Evolutionary conservation across 2,888 invertebrate genomes (phyloP).

Genomic region (Ypsolopha sequella): DNA sequence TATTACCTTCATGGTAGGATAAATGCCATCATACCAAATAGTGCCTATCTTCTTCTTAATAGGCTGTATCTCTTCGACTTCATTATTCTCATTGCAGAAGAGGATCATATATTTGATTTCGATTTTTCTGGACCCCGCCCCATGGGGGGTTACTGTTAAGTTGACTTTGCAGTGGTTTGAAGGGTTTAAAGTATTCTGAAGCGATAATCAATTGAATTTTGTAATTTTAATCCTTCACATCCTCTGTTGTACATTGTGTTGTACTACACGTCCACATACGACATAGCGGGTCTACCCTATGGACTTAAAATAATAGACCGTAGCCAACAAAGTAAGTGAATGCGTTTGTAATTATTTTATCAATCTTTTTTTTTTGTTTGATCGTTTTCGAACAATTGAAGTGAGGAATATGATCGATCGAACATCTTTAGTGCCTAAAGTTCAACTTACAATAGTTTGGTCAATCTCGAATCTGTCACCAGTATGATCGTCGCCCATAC

Average conservation of each 20-base stretch:
- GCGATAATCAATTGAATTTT: too few relatives aligned
- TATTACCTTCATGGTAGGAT: slow-evolving; percentile 49
- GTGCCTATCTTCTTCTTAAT: slow-evolving; percentile 40
- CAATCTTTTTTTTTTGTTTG: too few relatives aligned
- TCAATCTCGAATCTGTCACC: slow-evolving; percentile 45
- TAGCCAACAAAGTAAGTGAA: too few relatives aligned
- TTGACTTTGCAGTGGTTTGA: slow-evolving; percentile 40
- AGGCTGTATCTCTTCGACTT: slow-evolving; percentile 49
- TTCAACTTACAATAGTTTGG: slow-evolving; percentile 30
- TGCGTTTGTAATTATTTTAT: too few relatives aligned
- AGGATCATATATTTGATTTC: slow-evolving; percentile 44
- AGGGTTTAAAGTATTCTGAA: slow-evolving; percentile 51
- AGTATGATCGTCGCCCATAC: slow-evolving; percentile 47
- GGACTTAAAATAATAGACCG: too few relatives aligned
- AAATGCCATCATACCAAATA: slow-evolving; percentile 61
- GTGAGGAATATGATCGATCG: too few relatives aligned
- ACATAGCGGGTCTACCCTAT: too few relatives aligned
- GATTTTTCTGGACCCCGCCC: slow-evolving; percentile 48
- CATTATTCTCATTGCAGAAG: slow-evolving; percentile 44
- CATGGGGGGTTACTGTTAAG: slow-evolving; percentile 39
- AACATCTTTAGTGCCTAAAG: background rate
- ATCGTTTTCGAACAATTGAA: too few relatives aligned
- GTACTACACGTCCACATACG: too few relatives aligned
- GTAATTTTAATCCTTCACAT: background rate
- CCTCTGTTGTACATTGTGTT: too few relatives aligned